Percentiles rank a stretch among this genome's conserved stretches.
Conservation (phyloP, 2,888 invertebrate species). For the Eristalis tenax region DNA sequence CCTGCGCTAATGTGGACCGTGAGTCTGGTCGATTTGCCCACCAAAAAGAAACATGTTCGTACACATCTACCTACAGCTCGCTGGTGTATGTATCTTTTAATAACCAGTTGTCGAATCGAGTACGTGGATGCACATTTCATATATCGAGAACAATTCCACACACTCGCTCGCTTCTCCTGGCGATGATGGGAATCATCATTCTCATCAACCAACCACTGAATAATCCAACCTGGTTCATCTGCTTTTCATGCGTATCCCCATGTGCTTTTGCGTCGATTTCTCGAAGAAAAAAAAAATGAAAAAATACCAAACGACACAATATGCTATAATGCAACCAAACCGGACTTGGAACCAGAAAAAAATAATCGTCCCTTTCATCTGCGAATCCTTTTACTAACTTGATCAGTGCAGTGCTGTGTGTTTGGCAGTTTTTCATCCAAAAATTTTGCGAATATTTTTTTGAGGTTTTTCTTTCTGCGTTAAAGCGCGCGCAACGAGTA, state of each 20-base stretch:
- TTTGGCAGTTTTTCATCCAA: conserved; percentile 65
- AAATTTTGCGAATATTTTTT: conserved; percentile 13
- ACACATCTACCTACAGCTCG: not conserved
- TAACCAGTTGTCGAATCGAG: not conserved
- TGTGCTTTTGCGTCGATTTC: conserved; percentile 29
- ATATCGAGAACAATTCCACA: not conserved
- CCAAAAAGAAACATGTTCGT: not conserved
- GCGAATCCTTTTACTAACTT: conserved; percentile 7
- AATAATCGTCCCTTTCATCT: conserved; percentile 66
- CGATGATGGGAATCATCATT: conserved; percentile 49
- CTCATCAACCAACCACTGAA: conserved; percentile 23
- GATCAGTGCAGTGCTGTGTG: not conserved
- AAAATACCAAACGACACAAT: not conserved
- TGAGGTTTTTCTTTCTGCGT: conserved; percentile 57
- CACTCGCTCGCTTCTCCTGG: not conserved
- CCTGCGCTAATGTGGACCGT: conserved; percentile 3
- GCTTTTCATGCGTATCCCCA: conserved; percentile 68
- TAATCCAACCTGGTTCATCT: conserved; percentile 40
- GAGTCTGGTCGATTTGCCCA: conserved; percentile 32
- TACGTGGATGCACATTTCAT: not conserved
- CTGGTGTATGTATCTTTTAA: not conserved
- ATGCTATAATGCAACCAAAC: conserved; percentile 60
- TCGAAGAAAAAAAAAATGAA: conserved; percentile 34
- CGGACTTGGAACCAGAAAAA: conserved; percentile 68
- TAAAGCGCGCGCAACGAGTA: conserved; percentile 68